Evolutionary conservation across 2,888 invertebrate genomes (phyloP).

Genomic region (Drosophila percnosoma): DNA sequence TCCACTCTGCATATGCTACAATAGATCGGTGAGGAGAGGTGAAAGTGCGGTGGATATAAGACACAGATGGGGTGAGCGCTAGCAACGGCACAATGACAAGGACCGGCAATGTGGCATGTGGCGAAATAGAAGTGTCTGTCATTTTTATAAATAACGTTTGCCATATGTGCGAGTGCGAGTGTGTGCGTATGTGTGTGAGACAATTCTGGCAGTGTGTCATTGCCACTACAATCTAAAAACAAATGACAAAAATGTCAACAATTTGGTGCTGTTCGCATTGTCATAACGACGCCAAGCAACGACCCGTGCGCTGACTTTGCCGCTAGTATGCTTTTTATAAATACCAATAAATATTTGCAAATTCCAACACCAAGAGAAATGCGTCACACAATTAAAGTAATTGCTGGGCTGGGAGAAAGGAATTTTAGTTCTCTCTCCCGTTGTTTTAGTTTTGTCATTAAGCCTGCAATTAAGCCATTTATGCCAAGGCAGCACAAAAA

Average conservation of each 20-base stretch:
- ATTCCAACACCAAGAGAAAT: conserved; percentile 56
- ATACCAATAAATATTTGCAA: conserved; percentile 67
- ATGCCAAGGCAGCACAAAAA: conserved; percentile 74
- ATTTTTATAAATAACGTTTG: conserved; percentile 79
- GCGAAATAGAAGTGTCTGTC: conserved; percentile 80
- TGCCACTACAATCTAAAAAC: conserved; percentile 76
- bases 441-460: conserved; percentile 53
- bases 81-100: conserved; percentile 35
- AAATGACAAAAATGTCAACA: conserved; percentile 77
- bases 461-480: conserved; percentile 75
- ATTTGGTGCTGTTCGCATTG: conserved; percentile 64
- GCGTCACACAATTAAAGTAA: conserved; percentile 69
- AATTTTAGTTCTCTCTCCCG: conserved; percentile 41
- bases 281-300: conserved; percentile 59
- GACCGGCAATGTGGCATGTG: conserved; percentile 63
- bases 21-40: neutral
- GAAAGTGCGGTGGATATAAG: neutral
- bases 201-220: conserved; percentile 68
- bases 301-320: conserved; percentile 34
- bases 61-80: neutral
- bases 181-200: conserved; percentile 16
- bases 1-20: conserved; percentile 53
- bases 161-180: conserved; percentile 16
- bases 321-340: conserved; percentile 42
- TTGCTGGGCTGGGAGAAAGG: conserved; percentile 60